Percentiles rank a stretch among this genome's conserved stretches.
phyloP scores from a whole-genome alignment of 53 echinoderm and acorn worm genomes.

The Glandiceps talaboti region DNA sequence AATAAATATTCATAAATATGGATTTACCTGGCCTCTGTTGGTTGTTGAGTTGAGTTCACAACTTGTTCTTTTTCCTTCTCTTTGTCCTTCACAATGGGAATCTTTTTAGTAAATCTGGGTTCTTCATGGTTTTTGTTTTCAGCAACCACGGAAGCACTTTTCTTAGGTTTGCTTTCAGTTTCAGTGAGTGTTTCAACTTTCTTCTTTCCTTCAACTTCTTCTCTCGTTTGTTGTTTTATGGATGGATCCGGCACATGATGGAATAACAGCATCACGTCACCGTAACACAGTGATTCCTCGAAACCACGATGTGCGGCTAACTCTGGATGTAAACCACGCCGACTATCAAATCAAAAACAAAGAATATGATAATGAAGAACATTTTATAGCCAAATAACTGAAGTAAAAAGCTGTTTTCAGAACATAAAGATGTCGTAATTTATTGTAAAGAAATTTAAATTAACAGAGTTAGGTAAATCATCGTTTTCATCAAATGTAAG shows the following conservation, averaged over 20 bases:
- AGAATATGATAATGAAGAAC: no score
- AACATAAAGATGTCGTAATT: no score
- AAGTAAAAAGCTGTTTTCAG: no score
- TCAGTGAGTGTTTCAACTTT: conserved; percentile 10
- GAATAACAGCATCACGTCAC: conserved; percentile 86
- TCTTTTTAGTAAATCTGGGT: neutral
- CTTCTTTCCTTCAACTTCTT: conserved; percentile 31
- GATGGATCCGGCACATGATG: conserved; percentile 68
- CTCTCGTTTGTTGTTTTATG: conserved; percentile 29
- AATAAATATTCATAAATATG: no score
- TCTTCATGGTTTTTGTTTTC: neutral
- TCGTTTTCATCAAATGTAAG: no score
- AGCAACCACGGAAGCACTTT: conserved; percentile 15
- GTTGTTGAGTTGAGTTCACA: conserved; percentile 37
- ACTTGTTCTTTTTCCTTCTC: conserved; percentile 42
- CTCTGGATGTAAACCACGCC: neutral
- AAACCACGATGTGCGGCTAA: conserved; percentile 32
- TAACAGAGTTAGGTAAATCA: no score
- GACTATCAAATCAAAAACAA: no score
- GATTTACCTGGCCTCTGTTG: conserved; percentile 58
- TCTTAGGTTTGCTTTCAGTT: conserved; percentile 4
- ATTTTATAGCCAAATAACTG: no score
- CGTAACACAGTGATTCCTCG: conserved; percentile 70
- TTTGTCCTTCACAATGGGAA: neutral
- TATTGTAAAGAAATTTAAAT: no score